Conservation (phyloP, 2,888 invertebrate species). For the Acholoe squamosa region DNA sequence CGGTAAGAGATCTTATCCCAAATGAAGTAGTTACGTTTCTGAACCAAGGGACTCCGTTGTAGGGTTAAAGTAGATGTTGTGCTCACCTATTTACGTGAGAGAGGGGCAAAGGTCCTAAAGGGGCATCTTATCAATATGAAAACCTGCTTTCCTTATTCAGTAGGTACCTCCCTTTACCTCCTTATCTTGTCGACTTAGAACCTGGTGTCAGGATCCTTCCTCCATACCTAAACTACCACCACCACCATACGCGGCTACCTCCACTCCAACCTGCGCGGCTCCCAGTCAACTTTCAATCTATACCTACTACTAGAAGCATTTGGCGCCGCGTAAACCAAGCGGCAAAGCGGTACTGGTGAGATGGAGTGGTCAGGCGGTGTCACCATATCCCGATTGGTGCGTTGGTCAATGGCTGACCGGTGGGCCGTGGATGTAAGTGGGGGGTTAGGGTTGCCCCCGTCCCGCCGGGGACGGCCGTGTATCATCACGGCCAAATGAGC, state of each 20-base stretch:
- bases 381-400: conserved; percentile 34
- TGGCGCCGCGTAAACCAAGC: conserved; percentile 41
- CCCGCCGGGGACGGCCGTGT: conserved; percentile 31
- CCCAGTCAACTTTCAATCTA: conserved; percentile 54
- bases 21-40: too few species aligned
- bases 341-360: not conserved
- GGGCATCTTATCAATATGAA: too few species aligned
- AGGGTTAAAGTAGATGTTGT: too few species aligned
- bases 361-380: conserved; percentile 28
- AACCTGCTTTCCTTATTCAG: not conserved
- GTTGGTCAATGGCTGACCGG: conserved; percentile 38
- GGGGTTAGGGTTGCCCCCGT: not conserved
- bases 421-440: conserved; percentile 44
- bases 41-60: too few species aligned
- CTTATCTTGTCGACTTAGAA: not conserved
- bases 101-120: too few species aligned
- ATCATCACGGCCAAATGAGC: conserved; percentile 56
- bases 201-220: too few species aligned
- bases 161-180: not conserved
- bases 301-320: conserved; percentile 47
- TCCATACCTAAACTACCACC: not conserved
- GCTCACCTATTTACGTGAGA: not conserved
- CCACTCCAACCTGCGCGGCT: not conserved
- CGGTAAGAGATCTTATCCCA: too few species aligned
- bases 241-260: not conserved